Evolutionary conservation across 1,140 invertebrate species (phyloP), one percentile per base, ranked within the genome.

Genomic region (Leptoteleia sp.): DNA sequence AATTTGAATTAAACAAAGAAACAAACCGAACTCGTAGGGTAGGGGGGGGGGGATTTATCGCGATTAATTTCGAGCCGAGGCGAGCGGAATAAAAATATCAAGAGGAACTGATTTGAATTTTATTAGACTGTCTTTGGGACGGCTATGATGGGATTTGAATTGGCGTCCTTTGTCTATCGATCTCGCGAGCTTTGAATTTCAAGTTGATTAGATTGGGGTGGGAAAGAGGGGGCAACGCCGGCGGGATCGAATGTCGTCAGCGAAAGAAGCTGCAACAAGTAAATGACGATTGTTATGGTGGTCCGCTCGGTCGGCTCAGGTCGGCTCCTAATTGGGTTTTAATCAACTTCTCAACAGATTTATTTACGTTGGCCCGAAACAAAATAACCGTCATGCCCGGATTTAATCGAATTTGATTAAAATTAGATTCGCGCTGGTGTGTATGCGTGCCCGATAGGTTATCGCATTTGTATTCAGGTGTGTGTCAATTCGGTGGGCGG

Each of bases 101-200:
- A 22, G 40, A 35, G 17, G 13, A 48, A 11, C 59, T 52, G 22
- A 64, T 64, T 52, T 64, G 59, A 64, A 64, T 64, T 64, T 64
- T 64, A 64, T 64, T 64, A 64, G 22, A 48, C 11, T 29, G 22
- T 37, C 57, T 50, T 40, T 19, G 17, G 8, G 16, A 1, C 2
- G 50, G 8, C 15, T 17, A 31, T 22, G 19, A 31, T 59, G 40
- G 8, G 11, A 47, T 47, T 47, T 13, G 38, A 8, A 33, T 27
- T 12, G 17, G 16, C 0, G 29, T 25, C 33, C 40, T 59, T 59
- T 59, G 29, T 59, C 40, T 45, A 45, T 45, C 17, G 55, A 59
- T 59, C 40, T 45, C 17, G 2, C 0, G 55, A n/a, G 42, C 47
- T 61, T 61, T 37, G 31, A 61, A 61, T 61, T 61, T 16, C 17